Evolutionary conservation across 2,797 vertebrate genomes (phyloP).

Genomic region (Loriculus beryllinus): DNA sequence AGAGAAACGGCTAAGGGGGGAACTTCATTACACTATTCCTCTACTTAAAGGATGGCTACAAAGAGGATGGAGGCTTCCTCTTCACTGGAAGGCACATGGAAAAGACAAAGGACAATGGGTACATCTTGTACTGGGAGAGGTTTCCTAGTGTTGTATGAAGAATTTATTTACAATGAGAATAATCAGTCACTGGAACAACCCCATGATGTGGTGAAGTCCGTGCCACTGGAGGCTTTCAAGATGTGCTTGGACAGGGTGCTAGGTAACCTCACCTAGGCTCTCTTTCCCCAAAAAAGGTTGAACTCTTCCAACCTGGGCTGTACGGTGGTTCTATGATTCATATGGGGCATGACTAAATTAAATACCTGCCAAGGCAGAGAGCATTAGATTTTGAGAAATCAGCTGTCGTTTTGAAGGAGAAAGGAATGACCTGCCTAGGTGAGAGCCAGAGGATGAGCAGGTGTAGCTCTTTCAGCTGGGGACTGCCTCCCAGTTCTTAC

Average conservation of each 20-base stretch:
- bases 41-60: neutral
- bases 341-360: neutral
- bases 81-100: neutral
- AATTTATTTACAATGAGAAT: neutral
- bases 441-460: neutral
- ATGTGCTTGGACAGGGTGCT: neutral
- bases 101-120: neutral
- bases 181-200: neutral
- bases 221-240: neutral
- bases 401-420: neutral
- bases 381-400: neutral
- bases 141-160: neutral
- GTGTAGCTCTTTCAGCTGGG: neutral
- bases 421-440: neutral
- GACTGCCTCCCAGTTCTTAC: accelerated
- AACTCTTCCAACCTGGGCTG: neutral
- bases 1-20: neutral
- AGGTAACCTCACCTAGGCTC: neutral
- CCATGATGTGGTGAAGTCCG: neutral
- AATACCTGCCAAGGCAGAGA: neutral
- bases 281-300: neutral
- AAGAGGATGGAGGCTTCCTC: neutral
- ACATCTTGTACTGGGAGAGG: neutral
- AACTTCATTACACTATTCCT: neutral
- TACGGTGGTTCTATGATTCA: neutral